Conservation (phyloP, 2,113 vertebrate genomes). For the Hyperopisus bebe region DNA sequence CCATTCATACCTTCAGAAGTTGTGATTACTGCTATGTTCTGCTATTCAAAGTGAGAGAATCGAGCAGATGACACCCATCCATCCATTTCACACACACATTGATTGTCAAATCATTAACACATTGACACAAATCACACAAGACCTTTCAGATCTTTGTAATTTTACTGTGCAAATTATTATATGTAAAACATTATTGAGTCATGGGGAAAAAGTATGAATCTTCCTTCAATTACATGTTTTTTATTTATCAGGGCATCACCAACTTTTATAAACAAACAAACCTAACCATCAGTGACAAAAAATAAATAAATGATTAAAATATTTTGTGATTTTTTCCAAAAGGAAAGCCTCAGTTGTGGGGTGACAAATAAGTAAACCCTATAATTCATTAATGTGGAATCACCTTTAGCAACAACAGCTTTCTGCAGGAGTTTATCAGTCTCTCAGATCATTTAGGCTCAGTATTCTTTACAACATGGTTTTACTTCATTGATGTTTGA, state of each 20-base stretch:
- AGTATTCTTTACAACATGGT: neutral
- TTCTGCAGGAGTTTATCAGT: neutral
- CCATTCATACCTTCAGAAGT: neutral
- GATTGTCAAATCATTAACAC: neutral
- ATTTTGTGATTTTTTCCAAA: neutral
- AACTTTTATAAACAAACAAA: neutral
- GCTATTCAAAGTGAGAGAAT: neutral
- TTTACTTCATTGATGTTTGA: neutral
- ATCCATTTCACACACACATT: neutral
- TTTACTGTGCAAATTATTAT: neutral
- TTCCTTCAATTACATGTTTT: neutral
- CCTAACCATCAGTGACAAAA: neutral
- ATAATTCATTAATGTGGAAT: neutral
- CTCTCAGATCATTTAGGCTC: neutral
- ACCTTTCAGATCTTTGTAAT: neutral
- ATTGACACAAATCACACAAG: neutral
- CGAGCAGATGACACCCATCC: neutral
- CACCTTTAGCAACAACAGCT: neutral
- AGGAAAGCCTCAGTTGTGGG: neutral
- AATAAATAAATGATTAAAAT: neutral
- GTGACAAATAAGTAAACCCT: neutral
- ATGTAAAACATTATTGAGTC: neutral
- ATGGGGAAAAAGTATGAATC: neutral
- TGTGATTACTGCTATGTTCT: neutral
- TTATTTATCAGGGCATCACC: neutral